Conservation (phyloP, 1,140 invertebrate species). For the Chionoecetes opilio region DNA sequence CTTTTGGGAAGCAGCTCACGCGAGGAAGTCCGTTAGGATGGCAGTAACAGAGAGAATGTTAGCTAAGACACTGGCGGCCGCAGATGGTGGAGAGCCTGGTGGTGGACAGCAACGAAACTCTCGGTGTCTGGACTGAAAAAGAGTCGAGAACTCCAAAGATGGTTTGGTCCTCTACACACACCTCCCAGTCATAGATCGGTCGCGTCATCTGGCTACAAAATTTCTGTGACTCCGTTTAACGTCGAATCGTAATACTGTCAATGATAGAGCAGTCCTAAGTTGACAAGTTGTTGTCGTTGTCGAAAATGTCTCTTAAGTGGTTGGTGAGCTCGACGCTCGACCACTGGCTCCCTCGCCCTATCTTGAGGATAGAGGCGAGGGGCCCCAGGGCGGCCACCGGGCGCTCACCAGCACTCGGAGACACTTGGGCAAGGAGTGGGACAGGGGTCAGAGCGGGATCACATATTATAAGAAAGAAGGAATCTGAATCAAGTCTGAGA, state of each 20-base stretch:
- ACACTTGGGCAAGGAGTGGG: slow-evolving; percentile 3
- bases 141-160: slow-evolving; percentile 66
- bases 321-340: neutral
- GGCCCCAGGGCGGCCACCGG: neutral
- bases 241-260: slow-evolving; percentile 45
- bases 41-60: slow-evolving; percentile 61
- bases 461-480: neutral
- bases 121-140: slow-evolving; percentile 74
- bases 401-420: neutral
- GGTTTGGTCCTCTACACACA: slow-evolving; percentile 61
- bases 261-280: slow-evolving; percentile 54
- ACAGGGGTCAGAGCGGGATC: neutral
- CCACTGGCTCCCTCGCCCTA: neutral
- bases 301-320: slow-evolving; percentile 41
- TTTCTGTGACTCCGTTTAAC: slow-evolving; percentile 42
- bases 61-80: slow-evolving; percentile 63
- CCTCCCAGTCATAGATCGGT: slow-evolving; percentile 73
- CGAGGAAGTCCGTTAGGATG: slow-evolving; percentile 62
- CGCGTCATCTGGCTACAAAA: slow-evolving; percentile 49
- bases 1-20: slow-evolving; percentile 65
- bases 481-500: slow-evolving; percentile 39
- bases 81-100: slow-evolving; percentile 43
- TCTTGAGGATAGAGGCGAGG: neutral
- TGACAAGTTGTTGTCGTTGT: neutral
- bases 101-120: slow-evolving; percentile 64